Percentiles rank a stretch among this genome's conserved stretches.
phyloP scores from a whole-genome alignment of 2,797 vertebrate species.

The Smutsia gigantea region DNA sequence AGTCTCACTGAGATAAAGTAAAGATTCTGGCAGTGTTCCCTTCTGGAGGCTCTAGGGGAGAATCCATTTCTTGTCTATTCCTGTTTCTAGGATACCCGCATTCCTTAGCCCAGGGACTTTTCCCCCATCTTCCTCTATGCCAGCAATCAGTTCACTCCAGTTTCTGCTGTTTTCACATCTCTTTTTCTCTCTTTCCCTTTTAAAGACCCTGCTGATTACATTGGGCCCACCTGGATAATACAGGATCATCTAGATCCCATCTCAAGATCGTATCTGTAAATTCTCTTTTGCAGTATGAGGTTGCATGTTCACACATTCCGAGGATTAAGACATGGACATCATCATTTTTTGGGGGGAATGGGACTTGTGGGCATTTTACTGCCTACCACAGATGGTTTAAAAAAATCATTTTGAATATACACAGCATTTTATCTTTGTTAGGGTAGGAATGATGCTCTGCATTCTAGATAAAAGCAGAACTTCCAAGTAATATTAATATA shows the following conservation, averaged over 20 bases:
- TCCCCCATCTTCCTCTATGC: not conserved
- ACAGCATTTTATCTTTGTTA: not conserved
- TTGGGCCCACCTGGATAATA: not conserved
- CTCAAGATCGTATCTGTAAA: not conserved
- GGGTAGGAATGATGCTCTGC: too few relatives aligned
- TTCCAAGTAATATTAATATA: not conserved
- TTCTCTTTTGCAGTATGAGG: not conserved
- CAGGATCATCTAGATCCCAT: too few relatives aligned
- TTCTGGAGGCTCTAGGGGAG: not conserved
- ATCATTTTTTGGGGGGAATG: too few relatives aligned
- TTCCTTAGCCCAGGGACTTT: too few relatives aligned
- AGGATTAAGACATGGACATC: not conserved
- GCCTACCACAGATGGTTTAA: not conserved
- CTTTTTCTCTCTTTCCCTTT: not conserved
- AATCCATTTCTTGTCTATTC: not conserved
- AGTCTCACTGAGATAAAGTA: not conserved
- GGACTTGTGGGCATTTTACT: not conserved
- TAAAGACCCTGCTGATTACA: not conserved
- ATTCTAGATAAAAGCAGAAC: not conserved
- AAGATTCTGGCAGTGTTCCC: not conserved
- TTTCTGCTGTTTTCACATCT: not conserved
- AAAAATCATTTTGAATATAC: not conserved
- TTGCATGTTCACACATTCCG: not conserved
- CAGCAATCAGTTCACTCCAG: too few relatives aligned
- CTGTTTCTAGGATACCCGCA: not conserved